Evolutionary conservation across 2,888 invertebrate species (phyloP).

Genomic region (Lithophane semibrunnea): DNA sequence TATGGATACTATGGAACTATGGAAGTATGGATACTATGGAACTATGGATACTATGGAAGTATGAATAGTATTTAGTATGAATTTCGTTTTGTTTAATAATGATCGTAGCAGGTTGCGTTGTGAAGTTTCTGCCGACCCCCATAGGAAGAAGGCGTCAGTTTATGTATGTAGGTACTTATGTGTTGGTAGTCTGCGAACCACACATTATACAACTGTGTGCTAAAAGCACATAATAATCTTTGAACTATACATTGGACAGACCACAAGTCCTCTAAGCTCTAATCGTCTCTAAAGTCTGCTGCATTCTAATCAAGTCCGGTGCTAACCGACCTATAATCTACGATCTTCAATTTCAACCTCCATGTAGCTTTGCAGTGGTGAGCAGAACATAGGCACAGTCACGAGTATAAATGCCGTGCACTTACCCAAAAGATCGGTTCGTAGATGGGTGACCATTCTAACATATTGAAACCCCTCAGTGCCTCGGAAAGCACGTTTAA

Average conservation of each 20-base stretch:
- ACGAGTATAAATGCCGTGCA: background rate
- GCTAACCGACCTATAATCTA: slow-evolving; percentile 40
- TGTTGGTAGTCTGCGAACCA: background rate
- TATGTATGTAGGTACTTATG: no score
- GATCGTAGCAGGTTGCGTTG: no score
- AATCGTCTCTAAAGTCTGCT: slow-evolving; percentile 21
- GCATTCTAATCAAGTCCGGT: slow-evolving; percentile 45
- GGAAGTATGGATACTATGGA: no score
- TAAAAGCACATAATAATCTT: background rate
- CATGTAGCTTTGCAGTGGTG: slow-evolving; percentile 15
- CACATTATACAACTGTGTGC: background rate
- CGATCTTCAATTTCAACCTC: slow-evolving; percentile 36
- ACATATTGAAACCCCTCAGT: background rate
- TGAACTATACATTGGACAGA: background rate
- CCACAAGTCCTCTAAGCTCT: background rate
- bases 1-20: background rate
- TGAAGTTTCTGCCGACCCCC: no score
- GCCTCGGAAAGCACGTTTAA: background rate
- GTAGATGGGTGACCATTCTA: background rate
- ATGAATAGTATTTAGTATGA: no score
- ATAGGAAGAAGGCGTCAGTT: no score
- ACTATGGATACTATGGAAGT: background rate
- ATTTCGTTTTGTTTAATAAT: no score
- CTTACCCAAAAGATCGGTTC: background rate
- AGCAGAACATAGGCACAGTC: background rate